A percentile compares a stretch with the other conserved stretches of the same genome.
These are phyloP conservation scores for Papilio glaucus DNA, from an alignment of 1,140 invertebrate genomes.

Conservation along the genomic window DNA sequence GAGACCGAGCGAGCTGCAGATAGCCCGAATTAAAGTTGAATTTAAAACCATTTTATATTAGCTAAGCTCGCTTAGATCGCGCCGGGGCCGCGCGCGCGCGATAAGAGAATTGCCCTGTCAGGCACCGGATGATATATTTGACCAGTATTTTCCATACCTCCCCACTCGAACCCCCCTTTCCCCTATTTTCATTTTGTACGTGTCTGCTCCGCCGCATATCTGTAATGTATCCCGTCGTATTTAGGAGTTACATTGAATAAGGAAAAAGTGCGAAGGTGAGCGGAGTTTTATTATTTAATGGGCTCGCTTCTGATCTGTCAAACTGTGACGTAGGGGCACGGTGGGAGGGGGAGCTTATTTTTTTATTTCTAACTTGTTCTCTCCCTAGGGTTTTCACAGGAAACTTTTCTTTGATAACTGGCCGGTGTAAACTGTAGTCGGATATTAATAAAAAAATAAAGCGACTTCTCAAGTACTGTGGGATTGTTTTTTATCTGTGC, in stretches of 20 bases:
- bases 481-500: not conserved
- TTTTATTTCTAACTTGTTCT: constrained; percentile 41
- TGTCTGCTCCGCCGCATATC: constrained; percentile 75
- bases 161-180: constrained; percentile 67
- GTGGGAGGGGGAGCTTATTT: constrained; percentile 41
- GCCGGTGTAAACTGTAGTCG: constrained; percentile 14
- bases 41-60: constrained; percentile 84
- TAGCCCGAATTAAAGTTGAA: constrained; percentile 82
- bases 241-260: constrained; percentile 72
- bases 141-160: constrained; percentile 91
- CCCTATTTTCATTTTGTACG: constrained; percentile 82
- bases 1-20: constrained; percentile 66
- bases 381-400: constrained; percentile 26
- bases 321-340: constrained; percentile 61
- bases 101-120: constrained; percentile 95
- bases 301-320: constrained; percentile 64
- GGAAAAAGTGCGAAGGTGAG: constrained; percentile 66
- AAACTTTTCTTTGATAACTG: constrained; percentile 19
- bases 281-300: constrained; percentile 68
- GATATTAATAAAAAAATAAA: constrained; percentile 23
- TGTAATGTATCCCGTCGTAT: constrained; percentile 77
- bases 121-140: constrained; percentile 93
- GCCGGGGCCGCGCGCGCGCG: constrained; percentile 80
- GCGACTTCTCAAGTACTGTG: not conserved
- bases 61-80: constrained; percentile 82